Percentiles rank a stretch among this genome's conserved stretches.
Conservation (phyloP, 2,113 vertebrate genomes). For the Heloderma charlesbogerti region DNA sequence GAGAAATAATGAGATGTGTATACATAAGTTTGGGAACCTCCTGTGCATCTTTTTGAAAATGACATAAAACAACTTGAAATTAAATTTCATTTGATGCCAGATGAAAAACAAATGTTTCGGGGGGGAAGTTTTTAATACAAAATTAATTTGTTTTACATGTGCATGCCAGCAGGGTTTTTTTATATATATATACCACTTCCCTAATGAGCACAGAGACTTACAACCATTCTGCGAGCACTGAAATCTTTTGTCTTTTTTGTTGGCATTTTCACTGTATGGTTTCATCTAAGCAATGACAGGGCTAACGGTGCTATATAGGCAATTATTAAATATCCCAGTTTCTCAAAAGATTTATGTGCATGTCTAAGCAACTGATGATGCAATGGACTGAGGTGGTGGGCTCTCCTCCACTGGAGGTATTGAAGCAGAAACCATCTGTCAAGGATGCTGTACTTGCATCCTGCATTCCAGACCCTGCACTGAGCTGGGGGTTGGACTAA, state of each 20-base stretch:
- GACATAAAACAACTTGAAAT: constrained; percentile 82
- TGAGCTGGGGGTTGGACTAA: too few relatives aligned
- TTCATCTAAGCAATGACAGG: background rate
- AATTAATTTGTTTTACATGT: constrained; percentile 79
- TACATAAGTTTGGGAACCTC: constrained; percentile 79
- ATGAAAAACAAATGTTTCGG: constrained; percentile 82
- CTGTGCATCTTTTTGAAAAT: constrained; percentile 80
- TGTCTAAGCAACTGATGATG: background rate
- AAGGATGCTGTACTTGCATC: background rate
- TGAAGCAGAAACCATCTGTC: background rate
- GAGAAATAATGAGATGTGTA: constrained; percentile 84
- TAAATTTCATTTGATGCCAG: constrained; percentile 82
- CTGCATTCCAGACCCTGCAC: background rate
- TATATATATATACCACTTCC: constrained; percentile 41
- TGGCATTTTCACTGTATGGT: background rate
- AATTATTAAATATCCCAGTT: background rate
- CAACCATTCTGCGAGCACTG: background rate
- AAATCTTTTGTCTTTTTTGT: constrained; percentile 30
- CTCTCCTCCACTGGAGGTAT: background rate
- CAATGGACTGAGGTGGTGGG: background rate
- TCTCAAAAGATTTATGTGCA: background rate
- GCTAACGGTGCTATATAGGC: background rate
- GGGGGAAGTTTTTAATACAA: constrained; percentile 79
- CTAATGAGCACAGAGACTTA: constrained; percentile 67
- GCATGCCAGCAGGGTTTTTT: constrained; percentile 70